Evolutionary conservation across 2,797 vertebrate genomes (phyloP).

Genomic region (Holocentrus rufus): DNA sequence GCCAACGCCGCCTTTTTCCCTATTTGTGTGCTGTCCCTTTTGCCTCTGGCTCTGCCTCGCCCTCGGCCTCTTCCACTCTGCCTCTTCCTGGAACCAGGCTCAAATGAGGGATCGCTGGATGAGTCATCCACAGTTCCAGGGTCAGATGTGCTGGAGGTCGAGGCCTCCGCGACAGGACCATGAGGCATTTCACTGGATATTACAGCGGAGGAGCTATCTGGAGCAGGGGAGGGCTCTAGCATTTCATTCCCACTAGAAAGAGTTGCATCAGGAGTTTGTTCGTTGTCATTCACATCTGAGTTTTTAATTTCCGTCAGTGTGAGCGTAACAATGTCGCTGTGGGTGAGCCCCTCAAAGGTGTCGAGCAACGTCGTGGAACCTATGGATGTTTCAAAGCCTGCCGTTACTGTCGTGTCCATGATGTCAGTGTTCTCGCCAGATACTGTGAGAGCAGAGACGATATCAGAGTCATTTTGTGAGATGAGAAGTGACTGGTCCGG

Average conservation of each 20-base stretch:
- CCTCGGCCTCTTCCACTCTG: not conserved
- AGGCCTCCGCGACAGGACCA: not conserved
- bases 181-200: not conserved
- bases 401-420: not conserved
- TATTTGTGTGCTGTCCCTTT: not conserved
- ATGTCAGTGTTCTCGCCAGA: constrained; percentile 14
- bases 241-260: not conserved
- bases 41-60: not conserved
- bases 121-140: not conserved
- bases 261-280: not conserved
- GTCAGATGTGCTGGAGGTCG: not conserved
- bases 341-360: constrained; percentile 78
- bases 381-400: constrained; percentile 64
- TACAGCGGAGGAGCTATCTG: constrained; percentile 50
- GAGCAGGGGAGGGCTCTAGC: not conserved
- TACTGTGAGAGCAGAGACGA: constrained; percentile 53
- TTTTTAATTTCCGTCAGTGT: constrained; percentile 80
- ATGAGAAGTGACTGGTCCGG: constrained; percentile 42
- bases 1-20: not conserved
- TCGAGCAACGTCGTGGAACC: constrained; percentile 71
- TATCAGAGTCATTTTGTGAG: constrained; percentile 44
- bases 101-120: constrained; percentile 42
- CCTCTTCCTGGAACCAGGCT: not conserved
- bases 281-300: constrained; percentile 4
- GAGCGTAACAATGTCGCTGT: constrained; percentile 81